Evolutionary conservation across 2,113 vertebrate genomes (phyloP), one percentile per base, ranked within the genome.

Genomic region (Lampris megalopsis): DNA sequence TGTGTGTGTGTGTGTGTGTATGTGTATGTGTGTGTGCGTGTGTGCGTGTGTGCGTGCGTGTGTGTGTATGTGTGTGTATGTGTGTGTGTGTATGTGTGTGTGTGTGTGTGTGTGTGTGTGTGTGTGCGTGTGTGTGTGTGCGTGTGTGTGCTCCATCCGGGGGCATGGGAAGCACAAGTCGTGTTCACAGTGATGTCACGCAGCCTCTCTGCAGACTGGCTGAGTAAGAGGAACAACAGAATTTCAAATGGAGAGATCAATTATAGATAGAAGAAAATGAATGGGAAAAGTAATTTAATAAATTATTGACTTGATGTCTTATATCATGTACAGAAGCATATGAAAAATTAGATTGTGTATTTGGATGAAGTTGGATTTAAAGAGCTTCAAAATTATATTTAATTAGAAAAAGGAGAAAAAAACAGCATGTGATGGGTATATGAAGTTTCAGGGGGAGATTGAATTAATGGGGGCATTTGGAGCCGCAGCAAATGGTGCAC

Each of bases 231-330:
- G 92, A 94, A 94, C 93, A 94, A 94, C 94, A 93, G 93, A 94
- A 94, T 91, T 94, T 93, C 92, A 90, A 88, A 92, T 91, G 93
- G 91, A 90, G 93, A 95, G 94, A 95, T 95, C 94, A 95, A 95
- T 95, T 95, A 95, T 95, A 95, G 94, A 95, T 95, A 95, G 91
- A 91, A 85, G 91, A 88, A 95, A 95, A 95, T 94, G 92, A 95
- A 95, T 94, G 90, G 90, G 92, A 81, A 92, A 92, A 92, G 92
- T 94, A 95, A 94, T 95, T 95, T 93, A 95, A 94, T 95, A 94
- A 93, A 94, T 94, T 94, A 93, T 91, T 93, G 91, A 94, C 92
- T 94, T 94, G 93, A 95, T 94, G 93, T 93, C 90, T 92, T 94
- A 94, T 94, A 95, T 94, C 93, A 92, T 93, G 91, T 91, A 89